Evolutionary conservation across 2,113 vertebrate genomes (phyloP), one percentile per base, ranked within the genome.

Genomic region (Saimiri boliviensis): DNA sequence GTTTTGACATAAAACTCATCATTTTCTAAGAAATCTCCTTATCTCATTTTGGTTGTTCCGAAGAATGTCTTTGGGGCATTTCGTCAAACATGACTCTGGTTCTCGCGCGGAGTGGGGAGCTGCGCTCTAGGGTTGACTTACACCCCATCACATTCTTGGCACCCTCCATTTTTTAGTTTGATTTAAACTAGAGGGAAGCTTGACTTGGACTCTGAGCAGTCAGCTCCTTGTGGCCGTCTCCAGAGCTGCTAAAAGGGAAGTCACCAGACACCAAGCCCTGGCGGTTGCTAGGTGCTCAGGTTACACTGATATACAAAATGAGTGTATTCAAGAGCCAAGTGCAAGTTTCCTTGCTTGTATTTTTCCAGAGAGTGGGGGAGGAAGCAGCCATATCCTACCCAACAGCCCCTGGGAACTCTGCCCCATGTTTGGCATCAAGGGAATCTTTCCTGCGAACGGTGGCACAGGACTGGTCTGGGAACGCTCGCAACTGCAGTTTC

Each of bases 251-350:
- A 60, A 86, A 80, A 56, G 68, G 54, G 35, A 54, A 82, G 83
- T 94, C 86, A 83, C n/a, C 71, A 66, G 80, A 96, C 23, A 89
- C 70, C 8, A 52, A 93, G 92, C 84, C 89, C 86, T 35, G 7
- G 66, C 63, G 70, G 60, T 73, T 63, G 47, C 27, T 66, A 71
- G 95, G 37, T 77, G 60, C 93, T 97, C 89, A 66, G 30, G 71
- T 98, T 95, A 95, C 93, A 85, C 49, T 54, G 95, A 87, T 92
- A 84, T 2, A 94, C 70, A 94, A 93, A 97, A 95, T 54, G 63
- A 95, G 37, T 27, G 63, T 91, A 87, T 96, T 97, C 68, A 66
- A 97, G 84, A 86, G 80, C 79, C 89, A 94, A 63, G 92, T 93
- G 93, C 93, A 83, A 79, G 84, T 94, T 95, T 94, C 85, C 70